Evolutionary conservation across 2,797 vertebrate genomes (phyloP).

Genomic region (Mus caroli): DNA sequence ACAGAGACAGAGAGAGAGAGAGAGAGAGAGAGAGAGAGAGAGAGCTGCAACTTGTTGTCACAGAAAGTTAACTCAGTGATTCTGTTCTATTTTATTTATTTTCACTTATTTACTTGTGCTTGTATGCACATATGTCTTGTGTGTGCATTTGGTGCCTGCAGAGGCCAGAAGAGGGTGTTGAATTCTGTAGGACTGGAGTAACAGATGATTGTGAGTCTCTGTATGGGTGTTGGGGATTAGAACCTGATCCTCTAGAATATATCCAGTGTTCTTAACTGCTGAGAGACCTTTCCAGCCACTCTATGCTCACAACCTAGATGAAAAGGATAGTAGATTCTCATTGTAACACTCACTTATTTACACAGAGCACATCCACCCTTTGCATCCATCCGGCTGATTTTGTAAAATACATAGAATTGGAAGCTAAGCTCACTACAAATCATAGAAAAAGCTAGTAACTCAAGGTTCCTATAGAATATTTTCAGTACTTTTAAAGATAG

Average conservation of each 20-base stretch:
- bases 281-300: background rate
- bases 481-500: constrained; percentile 27
- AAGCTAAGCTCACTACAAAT: constrained; percentile 31
- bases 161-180: background rate
- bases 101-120: background rate
- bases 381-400: background rate
- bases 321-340: background rate
- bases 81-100: background rate
- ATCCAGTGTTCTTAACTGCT: background rate
- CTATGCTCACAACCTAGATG: background rate
- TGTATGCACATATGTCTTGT: too few relatives aligned
- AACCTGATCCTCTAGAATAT: too few relatives aligned
- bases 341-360: background rate
- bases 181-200: background rate
- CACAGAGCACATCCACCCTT: background rate
- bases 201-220: background rate
- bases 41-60: background rate
- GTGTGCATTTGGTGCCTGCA: background rate
- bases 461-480: constrained; percentile 25
- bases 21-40: too few relatives aligned
- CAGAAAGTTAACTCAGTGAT: background rate
- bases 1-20: too few relatives aligned
- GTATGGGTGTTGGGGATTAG: background rate
- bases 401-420: background rate
- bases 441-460: constrained; percentile 25